Conservation (phyloP, 1,140 invertebrate genomes). For the Cotesia chilonis region DNA sequence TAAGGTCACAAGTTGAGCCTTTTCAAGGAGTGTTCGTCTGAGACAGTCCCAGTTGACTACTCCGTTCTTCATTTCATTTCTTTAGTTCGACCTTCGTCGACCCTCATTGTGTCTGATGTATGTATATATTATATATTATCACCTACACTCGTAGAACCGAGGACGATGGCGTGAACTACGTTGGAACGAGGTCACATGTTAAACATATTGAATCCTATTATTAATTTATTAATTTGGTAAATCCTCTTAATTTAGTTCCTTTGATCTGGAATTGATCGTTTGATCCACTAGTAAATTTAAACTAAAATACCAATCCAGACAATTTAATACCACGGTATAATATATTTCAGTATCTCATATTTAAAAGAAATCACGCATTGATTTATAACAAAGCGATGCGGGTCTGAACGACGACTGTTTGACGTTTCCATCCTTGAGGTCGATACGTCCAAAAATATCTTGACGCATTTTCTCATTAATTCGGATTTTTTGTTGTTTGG, state of each 20-base stretch:
- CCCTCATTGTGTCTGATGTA: constrained; percentile 20
- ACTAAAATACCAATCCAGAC: neutral
- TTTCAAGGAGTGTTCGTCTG: constrained; percentile 32
- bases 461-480: too few species aligned
- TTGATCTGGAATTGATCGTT: neutral
- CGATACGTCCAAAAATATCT: too few species aligned
- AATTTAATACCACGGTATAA: neutral
- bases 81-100: constrained; percentile 30
- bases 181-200: neutral
- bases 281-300: neutral
- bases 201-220: neutral
- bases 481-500: too few species aligned
- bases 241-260: neutral
- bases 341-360: constrained; percentile 4
- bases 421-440: neutral
- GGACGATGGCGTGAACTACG: constrained; percentile 14
- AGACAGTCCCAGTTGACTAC: constrained; percentile 20
- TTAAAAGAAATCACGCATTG: constrained; percentile 24
- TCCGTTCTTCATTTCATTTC: neutral
- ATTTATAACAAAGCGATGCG: constrained; percentile 13
- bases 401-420: neutral
- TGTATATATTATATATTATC: too few species aligned
- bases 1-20: neutral
- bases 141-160: neutral
- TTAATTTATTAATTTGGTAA: neutral